Evolutionary conservation across 2,888 invertebrate species (phyloP).

Genomic region (Artemia sinica): DNA sequence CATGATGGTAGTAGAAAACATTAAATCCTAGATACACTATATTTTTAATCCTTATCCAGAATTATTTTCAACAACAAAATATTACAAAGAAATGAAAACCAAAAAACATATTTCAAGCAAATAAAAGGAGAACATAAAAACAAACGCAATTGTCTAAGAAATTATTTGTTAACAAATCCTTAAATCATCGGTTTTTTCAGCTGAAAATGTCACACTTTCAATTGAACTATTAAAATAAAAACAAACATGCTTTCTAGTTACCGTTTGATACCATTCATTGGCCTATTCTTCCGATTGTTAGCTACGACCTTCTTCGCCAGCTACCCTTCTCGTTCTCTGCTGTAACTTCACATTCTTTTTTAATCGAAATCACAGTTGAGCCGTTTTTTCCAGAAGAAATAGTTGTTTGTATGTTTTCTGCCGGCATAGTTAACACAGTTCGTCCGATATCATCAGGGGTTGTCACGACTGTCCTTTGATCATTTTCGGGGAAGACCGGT

Average conservation of each 20-base stretch:
- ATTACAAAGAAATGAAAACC: too few relatives aligned
- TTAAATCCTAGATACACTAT: too few relatives aligned
- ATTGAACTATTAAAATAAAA: not conserved
- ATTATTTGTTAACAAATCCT: too few relatives aligned
- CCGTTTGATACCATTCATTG: not conserved
- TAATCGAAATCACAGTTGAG: not conserved
- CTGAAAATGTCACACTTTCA: too few relatives aligned
- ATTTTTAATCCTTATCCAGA: too few relatives aligned
- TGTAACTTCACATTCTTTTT: not conserved
- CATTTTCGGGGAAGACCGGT: not conserved
- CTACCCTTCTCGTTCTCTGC: not conserved
- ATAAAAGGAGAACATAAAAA: too few relatives aligned
- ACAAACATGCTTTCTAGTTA: not conserved
- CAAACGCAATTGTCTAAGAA: too few relatives aligned
- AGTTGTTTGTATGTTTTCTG: not conserved
- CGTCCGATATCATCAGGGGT: not conserved
- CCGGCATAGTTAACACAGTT: not conserved
- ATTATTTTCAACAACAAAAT: too few relatives aligned
- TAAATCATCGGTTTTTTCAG: too few relatives aligned
- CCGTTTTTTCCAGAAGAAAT: slow-evolving; percentile 1
- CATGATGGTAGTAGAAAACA: too few relatives aligned
- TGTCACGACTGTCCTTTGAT: not conserved
- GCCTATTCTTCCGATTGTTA: slow-evolving; percentile 5
- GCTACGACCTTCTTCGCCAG: not conserved
- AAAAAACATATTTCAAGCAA: too few relatives aligned